phyloP scores from a whole-genome alignment of 2,113 vertebrate species.

The Hippocampus mohnikei region DNA sequence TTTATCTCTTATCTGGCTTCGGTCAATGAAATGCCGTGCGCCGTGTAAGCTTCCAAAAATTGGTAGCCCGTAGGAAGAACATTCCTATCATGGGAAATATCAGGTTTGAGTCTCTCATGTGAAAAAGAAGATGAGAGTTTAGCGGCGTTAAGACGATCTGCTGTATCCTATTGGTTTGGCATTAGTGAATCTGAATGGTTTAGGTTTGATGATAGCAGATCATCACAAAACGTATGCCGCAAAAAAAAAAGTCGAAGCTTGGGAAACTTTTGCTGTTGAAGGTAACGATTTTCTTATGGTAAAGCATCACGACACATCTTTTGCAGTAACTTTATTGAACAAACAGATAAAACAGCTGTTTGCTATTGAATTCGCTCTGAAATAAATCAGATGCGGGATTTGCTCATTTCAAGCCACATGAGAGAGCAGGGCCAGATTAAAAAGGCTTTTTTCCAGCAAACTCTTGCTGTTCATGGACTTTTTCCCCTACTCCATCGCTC shows the following conservation, averaged over 20 bases:
- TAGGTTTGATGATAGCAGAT: constrained; percentile 27
- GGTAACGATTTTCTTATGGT: constrained; percentile 15
- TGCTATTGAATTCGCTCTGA: constrained; percentile 20
- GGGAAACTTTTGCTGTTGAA: constrained; percentile 2
- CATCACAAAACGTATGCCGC: not conserved
- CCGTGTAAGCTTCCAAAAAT: too few species aligned
- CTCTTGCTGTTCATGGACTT: constrained; percentile 52
- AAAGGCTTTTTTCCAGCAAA: constrained; percentile 30
- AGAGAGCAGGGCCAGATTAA: constrained; percentile 13
- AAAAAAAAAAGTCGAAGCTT: constrained; percentile 4
- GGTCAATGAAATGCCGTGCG: too few species aligned
- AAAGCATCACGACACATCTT: not conserved
- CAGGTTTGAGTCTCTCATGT: too few species aligned
- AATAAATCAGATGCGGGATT: constrained; percentile 27
- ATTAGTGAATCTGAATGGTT: constrained; percentile 15
- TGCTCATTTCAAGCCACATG: constrained; percentile 51
- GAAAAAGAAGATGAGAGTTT: too few species aligned
- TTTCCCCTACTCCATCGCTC: constrained; percentile 4
- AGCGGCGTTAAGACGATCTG: too few species aligned
- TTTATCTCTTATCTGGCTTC: too few species aligned
- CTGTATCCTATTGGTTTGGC: not conserved
- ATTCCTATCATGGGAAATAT: too few species aligned
- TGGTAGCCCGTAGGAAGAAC: too few species aligned
- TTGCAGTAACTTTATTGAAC: constrained; percentile 11
- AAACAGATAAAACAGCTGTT: constrained; percentile 21